Evolutionary conservation across 2,113 vertebrate genomes (phyloP), one percentile per base, ranked within the genome.

Genomic region (Poeciliopsis turrubarensis): DNA sequence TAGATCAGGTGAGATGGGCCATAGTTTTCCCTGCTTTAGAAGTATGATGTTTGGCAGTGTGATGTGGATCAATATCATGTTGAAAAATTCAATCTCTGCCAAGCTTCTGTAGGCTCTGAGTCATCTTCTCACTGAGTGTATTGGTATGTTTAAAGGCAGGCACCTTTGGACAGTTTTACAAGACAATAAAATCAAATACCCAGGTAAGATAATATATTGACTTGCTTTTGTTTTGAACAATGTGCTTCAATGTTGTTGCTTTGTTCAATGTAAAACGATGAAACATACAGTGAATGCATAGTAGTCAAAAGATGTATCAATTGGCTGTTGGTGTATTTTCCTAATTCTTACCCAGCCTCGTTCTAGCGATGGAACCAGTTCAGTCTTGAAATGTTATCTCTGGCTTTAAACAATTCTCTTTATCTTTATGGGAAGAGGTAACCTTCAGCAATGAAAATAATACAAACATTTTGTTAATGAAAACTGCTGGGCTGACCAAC

Each of bases 171-270:
- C 63, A 34, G 63, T 32, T n/a, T 65, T 34, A 19, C 25, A 1
- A 34, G 32, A 25, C 10, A n/a, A 32, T 14, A 5, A 37, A 37
- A 34, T 65, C 32, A 65, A 25, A 10, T 27, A 30, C 31, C 22
- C 31, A 64, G 62, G 31, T 32, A 31, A 22, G 31, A 12, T 10
- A 10, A 31, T 15, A 31, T 11, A 64, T 19, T 65, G 31, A 10
- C 31, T 37, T 57, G 26, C 25, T 67, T 74, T 65, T 74, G 26
- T 17, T 57, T 57, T 57, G 25, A 57, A 57, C 51, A n/a, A 15
- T 19, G 44, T 47, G 17, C 44, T 19, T 47, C 44, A 47, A 1
- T 19, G 9, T 10, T 25, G 51, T 54, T 25, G 51, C 7, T 15
- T 25, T 54, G 25, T 54, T 54, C 51, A 57, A 10, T 11, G 7